Evolutionary conservation across 1,140 invertebrate genomes (phyloP).

Genomic region (Solen grandis): DNA sequence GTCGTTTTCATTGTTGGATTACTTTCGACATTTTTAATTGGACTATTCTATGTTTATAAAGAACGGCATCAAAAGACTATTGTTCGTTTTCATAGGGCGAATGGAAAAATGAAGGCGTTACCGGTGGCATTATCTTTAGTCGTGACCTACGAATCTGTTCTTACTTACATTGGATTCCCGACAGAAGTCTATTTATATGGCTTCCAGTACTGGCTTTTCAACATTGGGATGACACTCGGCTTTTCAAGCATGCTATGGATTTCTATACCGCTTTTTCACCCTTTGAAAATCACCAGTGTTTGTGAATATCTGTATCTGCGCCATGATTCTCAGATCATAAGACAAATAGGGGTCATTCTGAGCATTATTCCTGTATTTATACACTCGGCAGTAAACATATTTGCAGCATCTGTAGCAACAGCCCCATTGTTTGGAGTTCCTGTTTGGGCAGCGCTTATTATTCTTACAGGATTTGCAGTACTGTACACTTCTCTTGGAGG

Average conservation of each 20-base stretch:
- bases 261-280: slow-evolving; percentile 22
- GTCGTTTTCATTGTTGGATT: too few species aligned
- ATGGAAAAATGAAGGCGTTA: slow-evolving; percentile 15
- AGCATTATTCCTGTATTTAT: slow-evolving; percentile 1
- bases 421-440: slow-evolving; percentile 4
- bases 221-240: slow-evolving; percentile 17
- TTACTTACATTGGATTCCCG: slow-evolving; percentile 21
- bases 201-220: slow-evolving; percentile 6
- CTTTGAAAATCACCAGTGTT: slow-evolving; percentile 21
- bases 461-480: neutral
- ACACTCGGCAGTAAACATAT: slow-evolving; percentile 1
- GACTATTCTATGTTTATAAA: neutral
- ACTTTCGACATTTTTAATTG: too few species aligned
- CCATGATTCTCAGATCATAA: neutral
- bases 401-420: slow-evolving; percentile 2
- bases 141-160: slow-evolving; percentile 27
- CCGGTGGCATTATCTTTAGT: slow-evolving; percentile 33
- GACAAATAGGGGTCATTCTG: neutral
- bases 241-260: slow-evolving; percentile 24
- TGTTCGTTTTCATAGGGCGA: slow-evolving; percentile 21
- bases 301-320: slow-evolving; percentile 20
- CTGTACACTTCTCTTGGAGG: slow-evolving; percentile 18
- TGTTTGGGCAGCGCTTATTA: slow-evolving; percentile 3
- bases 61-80: slow-evolving; percentile 8
- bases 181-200: slow-evolving; percentile 27